Conservation (phyloP, 2,888 invertebrate genomes). For the Onchidella celtica region DNA sequence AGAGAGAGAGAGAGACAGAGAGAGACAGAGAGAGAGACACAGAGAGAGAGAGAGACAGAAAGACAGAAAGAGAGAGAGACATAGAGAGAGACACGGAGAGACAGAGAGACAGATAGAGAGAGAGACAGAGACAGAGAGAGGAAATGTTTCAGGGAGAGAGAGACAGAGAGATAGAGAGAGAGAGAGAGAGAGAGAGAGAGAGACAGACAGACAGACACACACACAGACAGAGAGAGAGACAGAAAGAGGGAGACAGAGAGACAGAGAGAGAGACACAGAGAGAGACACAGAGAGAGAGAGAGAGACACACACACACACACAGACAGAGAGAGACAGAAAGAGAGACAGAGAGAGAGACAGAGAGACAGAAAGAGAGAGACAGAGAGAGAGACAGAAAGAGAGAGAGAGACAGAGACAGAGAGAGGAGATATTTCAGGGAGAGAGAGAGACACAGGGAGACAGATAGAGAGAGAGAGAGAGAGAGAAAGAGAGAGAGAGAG, state of each 20-base stretch:
- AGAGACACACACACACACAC: not conserved
- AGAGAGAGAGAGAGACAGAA: not conserved
- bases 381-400: constrained; percentile 19
- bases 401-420: constrained; percentile 15
- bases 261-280: not conserved
- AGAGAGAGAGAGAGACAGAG: constrained; percentile 1
- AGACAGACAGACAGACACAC: not conserved
- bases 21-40: constrained; percentile 1
- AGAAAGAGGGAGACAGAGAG: too few species aligned
- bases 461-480: constrained; percentile 1
- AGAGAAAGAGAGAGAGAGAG: constrained; percentile 25
- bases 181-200: not conserved
- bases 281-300: not conserved
- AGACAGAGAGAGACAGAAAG: constrained; percentile 19
- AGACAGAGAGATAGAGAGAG: too few species aligned
- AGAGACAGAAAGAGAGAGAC: constrained; percentile 8
- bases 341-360: constrained; percentile 17
- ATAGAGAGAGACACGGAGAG: too few species aligned
- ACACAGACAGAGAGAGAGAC: not conserved
- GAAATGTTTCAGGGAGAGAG: too few species aligned
- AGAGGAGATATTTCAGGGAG: not conserved
- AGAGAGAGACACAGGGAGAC: not conserved
- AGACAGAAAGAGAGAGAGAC: not conserved
- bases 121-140: too few species aligned
- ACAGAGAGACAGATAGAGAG: too few species aligned